phyloP scores from a whole-genome alignment of 2,888 invertebrate species.

The Aplocera efformata region DNA sequence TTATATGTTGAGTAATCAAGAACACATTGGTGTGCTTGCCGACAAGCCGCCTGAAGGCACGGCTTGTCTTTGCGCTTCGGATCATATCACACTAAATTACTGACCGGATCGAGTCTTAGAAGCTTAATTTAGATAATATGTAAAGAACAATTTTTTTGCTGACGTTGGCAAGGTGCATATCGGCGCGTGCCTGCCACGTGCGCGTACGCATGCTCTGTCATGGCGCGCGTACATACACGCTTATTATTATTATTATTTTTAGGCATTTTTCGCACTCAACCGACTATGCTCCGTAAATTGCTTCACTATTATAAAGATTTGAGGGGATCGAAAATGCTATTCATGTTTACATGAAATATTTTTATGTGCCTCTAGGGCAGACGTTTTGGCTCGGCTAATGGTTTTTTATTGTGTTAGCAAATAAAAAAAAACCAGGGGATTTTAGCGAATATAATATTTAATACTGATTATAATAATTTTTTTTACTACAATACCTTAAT shows the following conservation, averaged over 20 bases:
- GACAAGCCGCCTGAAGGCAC: too few relatives aligned
- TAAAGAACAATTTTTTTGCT: constrained; percentile 35
- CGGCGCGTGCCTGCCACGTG: constrained; percentile 59
- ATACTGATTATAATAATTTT: too few relatives aligned
- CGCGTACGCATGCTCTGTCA: constrained; percentile 66
- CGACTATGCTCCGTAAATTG: constrained; percentile 64
- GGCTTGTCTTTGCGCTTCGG: too few relatives aligned
- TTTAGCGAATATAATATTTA: too few relatives aligned
- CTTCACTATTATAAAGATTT: constrained; percentile 58
- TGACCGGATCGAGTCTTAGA: too few relatives aligned
- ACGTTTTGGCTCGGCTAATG: constrained; percentile 33
- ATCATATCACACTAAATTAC: too few relatives aligned
- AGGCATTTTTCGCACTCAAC: constrained; percentile 41
- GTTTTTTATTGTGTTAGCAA: constrained; percentile 22
- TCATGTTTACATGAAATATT: constrained; percentile 62
- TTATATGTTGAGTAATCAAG: too few relatives aligned
- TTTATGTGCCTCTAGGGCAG: constrained; percentile 41
- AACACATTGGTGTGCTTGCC: too few relatives aligned
- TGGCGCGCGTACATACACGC: constrained; percentile 51
- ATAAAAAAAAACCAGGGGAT: background rate
- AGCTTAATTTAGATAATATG: background rate
- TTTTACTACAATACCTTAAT: too few relatives aligned
- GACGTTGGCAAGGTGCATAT: constrained; percentile 65
- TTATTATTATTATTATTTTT: constrained; percentile 37
- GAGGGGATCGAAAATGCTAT: constrained; percentile 50